Conservation (phyloP, 2,113 vertebrate genomes). For the Protobothrops mucrosquamatus region DNA sequence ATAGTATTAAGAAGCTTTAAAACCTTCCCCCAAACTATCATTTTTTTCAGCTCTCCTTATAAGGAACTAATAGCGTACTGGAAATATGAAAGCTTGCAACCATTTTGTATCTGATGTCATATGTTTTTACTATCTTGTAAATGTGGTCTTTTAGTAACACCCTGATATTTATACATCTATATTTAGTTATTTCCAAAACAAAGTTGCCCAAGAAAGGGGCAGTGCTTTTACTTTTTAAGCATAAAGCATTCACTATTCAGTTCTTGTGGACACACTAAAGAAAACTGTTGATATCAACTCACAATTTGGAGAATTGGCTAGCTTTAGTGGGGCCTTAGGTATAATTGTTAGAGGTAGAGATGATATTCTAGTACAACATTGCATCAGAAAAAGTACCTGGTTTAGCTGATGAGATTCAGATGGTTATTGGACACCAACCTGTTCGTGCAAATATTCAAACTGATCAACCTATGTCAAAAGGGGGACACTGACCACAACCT, state of each 20-base stretch:
- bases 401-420: background rate
- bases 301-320: background rate
- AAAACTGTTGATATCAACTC: background rate
- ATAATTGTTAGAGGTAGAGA: background rate
- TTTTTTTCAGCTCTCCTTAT: too few species aligned
- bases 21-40: too few species aligned
- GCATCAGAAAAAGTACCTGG: background rate
- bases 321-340: background rate
- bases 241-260: background rate
- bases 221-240: background rate
- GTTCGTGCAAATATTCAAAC: background rate
- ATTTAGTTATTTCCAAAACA: background rate
- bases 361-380: background rate
- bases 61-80: background rate
- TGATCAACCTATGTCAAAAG: background rate
- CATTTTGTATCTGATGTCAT: background rate
- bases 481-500: background rate
- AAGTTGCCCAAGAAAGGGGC: background rate
- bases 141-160: background rate
- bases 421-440: background rate
- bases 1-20: too few species aligned
- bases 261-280: background rate
- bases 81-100: background rate
- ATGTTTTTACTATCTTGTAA: background rate
- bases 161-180: background rate